These are phyloP conservation scores for Oikopleura albicans DNA, from an alignment of 23 tunicate genomes.

Conservation along the genomic window DNA sequence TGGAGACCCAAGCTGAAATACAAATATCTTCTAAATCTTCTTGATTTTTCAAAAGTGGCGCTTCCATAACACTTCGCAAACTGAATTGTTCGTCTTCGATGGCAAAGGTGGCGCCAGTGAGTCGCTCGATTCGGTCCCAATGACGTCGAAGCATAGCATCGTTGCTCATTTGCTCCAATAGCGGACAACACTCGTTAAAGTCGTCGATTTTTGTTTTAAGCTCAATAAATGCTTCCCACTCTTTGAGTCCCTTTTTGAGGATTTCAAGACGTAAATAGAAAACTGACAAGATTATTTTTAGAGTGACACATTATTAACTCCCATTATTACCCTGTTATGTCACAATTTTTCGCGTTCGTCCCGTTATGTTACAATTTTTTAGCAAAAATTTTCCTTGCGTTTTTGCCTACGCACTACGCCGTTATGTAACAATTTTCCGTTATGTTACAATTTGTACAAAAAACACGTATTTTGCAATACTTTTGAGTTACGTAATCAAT, in stretches of 20 bases:
- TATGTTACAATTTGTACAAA: no score
- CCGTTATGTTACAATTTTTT: no score
- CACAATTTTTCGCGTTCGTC: no score
- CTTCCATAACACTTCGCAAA: constrained; percentile 82
- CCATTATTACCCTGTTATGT: no score
- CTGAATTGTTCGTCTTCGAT: constrained; percentile 82
- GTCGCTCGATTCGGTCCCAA: constrained; percentile 68
- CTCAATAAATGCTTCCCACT: constrained; percentile 82
- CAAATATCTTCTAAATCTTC: constrained; percentile 98
- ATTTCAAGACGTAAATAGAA: neutral
- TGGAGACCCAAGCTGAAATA: no score
- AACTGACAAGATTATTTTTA: no score
- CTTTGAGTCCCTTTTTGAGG: constrained; percentile 52
- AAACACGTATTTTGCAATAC: no score
- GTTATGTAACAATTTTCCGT: no score
- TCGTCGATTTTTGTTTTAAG: constrained; percentile 79
- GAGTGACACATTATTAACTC: no score
- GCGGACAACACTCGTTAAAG: constrained; percentile 78
- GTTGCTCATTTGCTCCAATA: constrained; percentile 82
- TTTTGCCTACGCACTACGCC: no score
- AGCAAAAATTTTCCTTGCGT: no score
- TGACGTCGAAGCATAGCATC: constrained; percentile 83
- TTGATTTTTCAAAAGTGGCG: constrained; percentile 71
- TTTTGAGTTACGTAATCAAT: no score
- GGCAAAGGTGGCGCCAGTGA: constrained; percentile 50